Evolutionary conservation across 2,113 vertebrate species (phyloP), one percentile per base, ranked within the genome.

Genomic region (Theropithecus gelada): DNA sequence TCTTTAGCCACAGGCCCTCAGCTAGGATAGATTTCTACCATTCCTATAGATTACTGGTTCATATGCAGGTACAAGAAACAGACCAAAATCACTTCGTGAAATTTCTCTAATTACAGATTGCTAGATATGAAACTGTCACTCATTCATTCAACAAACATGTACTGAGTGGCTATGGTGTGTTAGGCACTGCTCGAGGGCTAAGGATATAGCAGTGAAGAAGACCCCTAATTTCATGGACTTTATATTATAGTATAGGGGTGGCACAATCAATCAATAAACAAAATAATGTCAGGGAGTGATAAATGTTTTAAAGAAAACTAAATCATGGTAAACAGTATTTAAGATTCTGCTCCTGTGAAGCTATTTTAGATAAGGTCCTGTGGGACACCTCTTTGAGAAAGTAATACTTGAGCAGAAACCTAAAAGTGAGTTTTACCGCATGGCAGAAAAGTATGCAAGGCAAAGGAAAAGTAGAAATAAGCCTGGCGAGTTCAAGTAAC

Each of bases 201-300:
- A 8, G 5, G 27, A 79, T 61, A 92, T 1, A 76, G 18, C 35
- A 32, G 38, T 73, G 22, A 96, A 22, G 40, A 90, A 90, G 45
- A 43, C 3, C 82, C 23, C 16, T 32, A 6, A 86, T 35, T 83
- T 79, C 72, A 84, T 12, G 7, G 27, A 73, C 12, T 17, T 94
- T 82, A 95, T 2, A 43, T 78, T 82, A 55, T 52, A 40, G 1
- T n/a, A 6, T 5, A 8, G 25, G 23, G 68, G 11, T 75, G 35
- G 91, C 40, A 79, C 48, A 93, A 88, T 40, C 16, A 35, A 52
- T 72, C 20, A 85, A 88, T 35, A 79, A 94, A 90, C 2, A 66
- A 90, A 94, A 68, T 57, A 80, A 94, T 88, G 64, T 91, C 40
- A 95, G 5, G 35, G 73, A 75, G 40, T 92, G 25, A 82, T 30